Conservation (phyloP, 1,140 invertebrate genomes). For the Drosophila guanche region DNA sequence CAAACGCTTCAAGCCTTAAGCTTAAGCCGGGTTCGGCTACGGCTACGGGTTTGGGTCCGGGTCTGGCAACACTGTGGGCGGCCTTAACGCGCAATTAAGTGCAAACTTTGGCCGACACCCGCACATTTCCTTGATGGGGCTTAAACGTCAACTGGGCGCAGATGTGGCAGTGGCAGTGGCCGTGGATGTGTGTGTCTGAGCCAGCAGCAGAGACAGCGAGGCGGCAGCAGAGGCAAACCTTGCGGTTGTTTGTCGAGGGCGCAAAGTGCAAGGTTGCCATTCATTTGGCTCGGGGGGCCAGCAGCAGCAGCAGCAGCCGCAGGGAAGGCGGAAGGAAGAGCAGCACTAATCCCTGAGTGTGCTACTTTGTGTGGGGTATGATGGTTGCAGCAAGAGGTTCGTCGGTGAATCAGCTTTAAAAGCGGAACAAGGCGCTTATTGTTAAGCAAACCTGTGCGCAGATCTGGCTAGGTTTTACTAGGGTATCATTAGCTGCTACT, state of each 20-base stretch:
- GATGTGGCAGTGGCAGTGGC: constrained; percentile 8
- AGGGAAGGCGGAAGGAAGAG: constrained; percentile 58
- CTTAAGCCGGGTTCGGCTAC: no score
- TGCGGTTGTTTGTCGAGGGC: constrained; percentile 66
- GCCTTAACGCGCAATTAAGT: constrained; percentile 50
- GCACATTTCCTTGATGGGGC: constrained; percentile 21
- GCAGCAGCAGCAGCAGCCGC: neutral
- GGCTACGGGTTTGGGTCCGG: no score
- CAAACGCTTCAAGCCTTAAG: no score
- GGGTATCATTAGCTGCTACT: no score
- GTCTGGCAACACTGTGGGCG: neutral
- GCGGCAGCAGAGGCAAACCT: constrained; percentile 38
- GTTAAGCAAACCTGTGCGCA: no score
- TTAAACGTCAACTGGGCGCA: constrained; percentile 20
- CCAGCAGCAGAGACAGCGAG: constrained; percentile 10
- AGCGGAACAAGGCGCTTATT: no score
- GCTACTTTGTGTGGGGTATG: neutral
- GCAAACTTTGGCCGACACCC: constrained; percentile 10
- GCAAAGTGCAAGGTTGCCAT: constrained; percentile 74
- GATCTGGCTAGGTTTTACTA: no score
- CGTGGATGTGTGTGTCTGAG: neutral
- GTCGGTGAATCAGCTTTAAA: no score
- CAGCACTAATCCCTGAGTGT: constrained; percentile 74
- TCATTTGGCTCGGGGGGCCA: constrained; percentile 44
- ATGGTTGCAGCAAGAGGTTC: no score